phyloP scores from a whole-genome alignment of 2,888 invertebrate genomes.

The Frankliniella intonsa region DNA sequence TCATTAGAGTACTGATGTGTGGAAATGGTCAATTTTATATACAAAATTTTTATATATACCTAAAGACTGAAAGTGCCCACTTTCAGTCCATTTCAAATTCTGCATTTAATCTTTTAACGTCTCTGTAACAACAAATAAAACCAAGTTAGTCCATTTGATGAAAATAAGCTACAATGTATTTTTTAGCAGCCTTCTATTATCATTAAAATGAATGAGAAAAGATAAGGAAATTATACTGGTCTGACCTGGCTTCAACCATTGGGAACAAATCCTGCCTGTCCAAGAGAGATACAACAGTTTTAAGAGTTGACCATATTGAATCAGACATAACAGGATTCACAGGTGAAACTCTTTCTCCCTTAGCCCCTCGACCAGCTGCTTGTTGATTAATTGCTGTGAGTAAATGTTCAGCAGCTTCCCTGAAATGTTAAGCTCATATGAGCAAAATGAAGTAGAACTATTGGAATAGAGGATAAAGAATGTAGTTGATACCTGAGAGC shows the following conservation, averaged over 20 bases:
- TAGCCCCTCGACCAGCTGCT: conserved; percentile 61
- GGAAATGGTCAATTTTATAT: neutral
- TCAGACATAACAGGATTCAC: conserved; percentile 66
- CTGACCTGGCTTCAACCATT: conserved; percentile 52
- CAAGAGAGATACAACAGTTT: conserved; percentile 76
- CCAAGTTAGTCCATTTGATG: conserved; percentile 28
- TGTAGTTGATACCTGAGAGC: conserved; percentile 61
- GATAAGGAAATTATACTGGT: neutral
- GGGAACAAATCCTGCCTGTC: conserved; percentile 54
- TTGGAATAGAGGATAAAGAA: conserved; percentile 28
- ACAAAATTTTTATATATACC: neutral
- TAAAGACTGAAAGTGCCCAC: neutral
- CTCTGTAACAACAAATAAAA: conserved; percentile 43
- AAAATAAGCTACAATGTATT: conserved; percentile 25
- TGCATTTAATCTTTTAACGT: conserved; percentile 46
- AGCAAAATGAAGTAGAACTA: neutral
- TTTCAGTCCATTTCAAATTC: conserved; percentile 47
- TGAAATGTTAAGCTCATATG: conserved; percentile 44
- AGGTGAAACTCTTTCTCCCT: conserved; percentile 41
- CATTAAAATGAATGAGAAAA: neutral
- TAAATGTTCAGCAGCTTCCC: conserved; percentile 93
- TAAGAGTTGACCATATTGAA: conserved; percentile 89
- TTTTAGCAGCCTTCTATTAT: neutral
- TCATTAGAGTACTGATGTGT: no score
- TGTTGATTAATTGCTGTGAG: conserved; percentile 90